Percentiles rank a stretch among this genome's conserved stretches.
Evolutionary conservation across 2,113 vertebrate genomes (phyloP).

Genomic region (Calypte anna): DNA sequence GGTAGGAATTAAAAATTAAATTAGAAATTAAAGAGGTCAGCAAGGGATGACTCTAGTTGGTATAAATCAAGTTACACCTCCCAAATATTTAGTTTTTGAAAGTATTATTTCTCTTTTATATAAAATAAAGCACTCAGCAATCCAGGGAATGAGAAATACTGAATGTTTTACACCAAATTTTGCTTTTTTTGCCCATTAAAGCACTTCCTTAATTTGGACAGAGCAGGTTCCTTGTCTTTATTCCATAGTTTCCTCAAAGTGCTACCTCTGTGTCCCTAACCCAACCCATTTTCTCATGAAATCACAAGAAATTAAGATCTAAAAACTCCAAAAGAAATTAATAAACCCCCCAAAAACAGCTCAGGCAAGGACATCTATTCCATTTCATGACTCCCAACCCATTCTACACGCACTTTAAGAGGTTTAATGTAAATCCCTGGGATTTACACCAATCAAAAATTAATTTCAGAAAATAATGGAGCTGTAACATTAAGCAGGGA

Average conservation of each 20-base stretch:
- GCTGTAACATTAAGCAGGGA: not conserved
- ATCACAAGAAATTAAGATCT: no score
- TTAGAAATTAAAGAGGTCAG: no score
- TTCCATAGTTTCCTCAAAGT: no score
- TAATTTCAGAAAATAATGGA: not conserved
- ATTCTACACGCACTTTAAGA: no score
- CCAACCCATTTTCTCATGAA: not conserved
- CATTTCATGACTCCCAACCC: no score
- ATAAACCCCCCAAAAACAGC: not conserved
- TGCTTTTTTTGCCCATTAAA: not conserved
- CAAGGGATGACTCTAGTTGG: not conserved
- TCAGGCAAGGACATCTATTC: not conserved
- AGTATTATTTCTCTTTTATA: not conserved
- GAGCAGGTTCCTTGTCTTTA: not conserved
- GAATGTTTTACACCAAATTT: accelerated
- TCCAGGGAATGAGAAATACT: not conserved
- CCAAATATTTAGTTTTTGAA: not conserved
- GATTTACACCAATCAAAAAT: not conserved
- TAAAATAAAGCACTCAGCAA: not conserved
- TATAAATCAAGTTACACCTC: not conserved
- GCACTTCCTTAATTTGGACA: not conserved
- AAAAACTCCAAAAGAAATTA: no score
- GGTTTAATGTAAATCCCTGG: not conserved
- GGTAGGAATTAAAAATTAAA: not conserved
- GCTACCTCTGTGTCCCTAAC: not conserved